A percentile compares a stretch with the other conserved stretches of the same genome.
These are phyloP conservation scores for Acestrorhynchus altus DNA, from an alignment of 2,797 vertebrate species.

Conservation along the genomic window DNA sequence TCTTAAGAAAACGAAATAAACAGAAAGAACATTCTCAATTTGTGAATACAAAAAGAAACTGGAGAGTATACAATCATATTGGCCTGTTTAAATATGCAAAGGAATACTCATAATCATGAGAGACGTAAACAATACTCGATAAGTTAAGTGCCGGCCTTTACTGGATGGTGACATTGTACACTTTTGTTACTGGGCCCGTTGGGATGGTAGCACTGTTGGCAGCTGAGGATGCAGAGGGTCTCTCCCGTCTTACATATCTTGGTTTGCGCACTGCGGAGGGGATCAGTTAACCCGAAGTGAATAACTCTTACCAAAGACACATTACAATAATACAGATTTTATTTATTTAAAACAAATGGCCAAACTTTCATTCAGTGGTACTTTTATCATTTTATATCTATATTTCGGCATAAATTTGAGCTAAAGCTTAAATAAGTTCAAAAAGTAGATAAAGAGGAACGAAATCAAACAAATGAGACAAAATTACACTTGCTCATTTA, in stretches of 20 bases:
- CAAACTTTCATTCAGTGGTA: too few species aligned
- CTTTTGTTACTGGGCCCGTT: slow-evolving; percentile 78
- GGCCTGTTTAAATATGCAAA: slow-evolving; percentile 9
- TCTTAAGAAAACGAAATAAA: slow-evolving; percentile 6
- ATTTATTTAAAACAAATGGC: too few species aligned
- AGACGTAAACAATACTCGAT: slow-evolving; percentile 12
- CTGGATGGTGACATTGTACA: slow-evolving; percentile 79
- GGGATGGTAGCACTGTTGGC: slow-evolving; percentile 69
- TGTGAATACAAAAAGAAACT: slow-evolving; percentile 16
- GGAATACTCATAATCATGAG: neutral
- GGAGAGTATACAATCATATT: slow-evolving; percentile 36
- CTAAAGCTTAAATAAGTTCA: too few species aligned
- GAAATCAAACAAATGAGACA: too few species aligned
- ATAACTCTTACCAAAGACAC: neutral
- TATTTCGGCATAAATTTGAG: too few species aligned
- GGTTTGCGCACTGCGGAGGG: slow-evolving; percentile 86
- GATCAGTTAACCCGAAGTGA: slow-evolving; percentile 2
- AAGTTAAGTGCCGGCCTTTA: slow-evolving; percentile 11
- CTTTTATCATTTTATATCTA: too few species aligned
- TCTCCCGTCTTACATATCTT: slow-evolving; percentile 88
- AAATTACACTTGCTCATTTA: too few species aligned
- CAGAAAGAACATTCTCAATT: slow-evolving; percentile 56
- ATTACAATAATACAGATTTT: neutral
- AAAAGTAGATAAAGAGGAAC: too few species aligned
- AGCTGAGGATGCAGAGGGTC: slow-evolving; percentile 74